Evolutionary conservation across 2,888 invertebrate genomes (phyloP).

Genomic region (Linnaemya vulpina): DNA sequence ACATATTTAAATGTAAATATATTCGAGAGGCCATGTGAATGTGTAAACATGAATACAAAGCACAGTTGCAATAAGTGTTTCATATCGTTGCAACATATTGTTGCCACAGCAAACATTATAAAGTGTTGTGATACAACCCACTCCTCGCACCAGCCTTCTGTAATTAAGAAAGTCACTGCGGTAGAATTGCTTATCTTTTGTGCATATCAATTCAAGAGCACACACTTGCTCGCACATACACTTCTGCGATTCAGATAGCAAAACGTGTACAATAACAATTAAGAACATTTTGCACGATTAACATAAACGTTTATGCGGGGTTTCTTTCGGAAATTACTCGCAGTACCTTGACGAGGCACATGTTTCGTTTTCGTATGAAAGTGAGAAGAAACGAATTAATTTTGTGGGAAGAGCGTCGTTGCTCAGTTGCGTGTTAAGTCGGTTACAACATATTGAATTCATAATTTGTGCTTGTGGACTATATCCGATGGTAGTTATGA

Average conservation of each 20-base stretch:
- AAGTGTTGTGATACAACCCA: not conserved
- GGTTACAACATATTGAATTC: not conserved
- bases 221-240: not conserved
- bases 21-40: no score
- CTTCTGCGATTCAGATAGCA: not conserved
- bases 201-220: not conserved
- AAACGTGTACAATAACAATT: slow-evolving; percentile 5
- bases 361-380: not conserved
- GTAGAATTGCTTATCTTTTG: not conserved
- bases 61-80: slow-evolving; percentile 4
- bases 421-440: not conserved
- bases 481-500: no score
- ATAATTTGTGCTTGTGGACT: no score
- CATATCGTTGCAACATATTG: slow-evolving; percentile 29
- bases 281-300: slow-evolving; percentile 20
- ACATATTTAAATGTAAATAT: not conserved
- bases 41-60: not conserved
- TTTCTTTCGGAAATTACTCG: not conserved
- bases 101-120: slow-evolving; percentile 43
- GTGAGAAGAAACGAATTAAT: not conserved
- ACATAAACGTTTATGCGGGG: slow-evolving; percentile 47
- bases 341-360: not conserved
- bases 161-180: not conserved
- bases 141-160: no score
- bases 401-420: not conserved